These are phyloP conservation scores for Atrichornis clamosus DNA, from an alignment of 2,113 vertebrate species.

Conservation along the genomic window DNA sequence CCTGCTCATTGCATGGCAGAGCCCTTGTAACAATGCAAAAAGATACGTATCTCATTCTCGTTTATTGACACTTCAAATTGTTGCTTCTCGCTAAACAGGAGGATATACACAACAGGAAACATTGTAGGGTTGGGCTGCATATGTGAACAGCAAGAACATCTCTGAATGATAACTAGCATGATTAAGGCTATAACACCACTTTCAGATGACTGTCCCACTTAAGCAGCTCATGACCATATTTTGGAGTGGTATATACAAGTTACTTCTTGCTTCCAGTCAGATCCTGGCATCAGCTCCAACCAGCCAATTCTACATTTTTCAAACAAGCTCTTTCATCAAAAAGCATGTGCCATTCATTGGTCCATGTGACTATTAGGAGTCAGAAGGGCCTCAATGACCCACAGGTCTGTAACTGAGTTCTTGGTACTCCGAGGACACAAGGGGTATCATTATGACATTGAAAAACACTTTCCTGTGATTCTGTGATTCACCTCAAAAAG, in stretches of 20 bases:
- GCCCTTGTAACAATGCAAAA: neutral
- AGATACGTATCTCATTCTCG: neutral
- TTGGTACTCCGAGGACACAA: neutral
- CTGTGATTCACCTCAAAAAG: neutral
- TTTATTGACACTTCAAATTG: neutral
- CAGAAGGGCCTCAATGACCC: neutral
- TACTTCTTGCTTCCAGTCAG: neutral
- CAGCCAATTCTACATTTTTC: neutral
- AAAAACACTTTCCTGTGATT: neutral
- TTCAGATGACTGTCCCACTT: neutral
- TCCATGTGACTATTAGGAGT: neutral
- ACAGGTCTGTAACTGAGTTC: neutral
- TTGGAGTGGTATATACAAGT: neutral
- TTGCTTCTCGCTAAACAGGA: neutral
- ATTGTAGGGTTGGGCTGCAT: neutral
- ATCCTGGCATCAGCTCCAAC: neutral
- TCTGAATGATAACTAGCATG: neutral
- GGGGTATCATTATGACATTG: neutral
- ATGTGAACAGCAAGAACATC: neutral
- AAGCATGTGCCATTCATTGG: neutral
- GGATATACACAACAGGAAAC: neutral
- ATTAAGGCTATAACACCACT: neutral
- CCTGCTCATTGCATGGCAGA: neutral
- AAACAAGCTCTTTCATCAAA: neutral
- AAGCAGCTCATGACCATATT: neutral